Evolutionary conservation across 2,797 vertebrate genomes (phyloP).

Genomic region (Crax fasciolata): DNA sequence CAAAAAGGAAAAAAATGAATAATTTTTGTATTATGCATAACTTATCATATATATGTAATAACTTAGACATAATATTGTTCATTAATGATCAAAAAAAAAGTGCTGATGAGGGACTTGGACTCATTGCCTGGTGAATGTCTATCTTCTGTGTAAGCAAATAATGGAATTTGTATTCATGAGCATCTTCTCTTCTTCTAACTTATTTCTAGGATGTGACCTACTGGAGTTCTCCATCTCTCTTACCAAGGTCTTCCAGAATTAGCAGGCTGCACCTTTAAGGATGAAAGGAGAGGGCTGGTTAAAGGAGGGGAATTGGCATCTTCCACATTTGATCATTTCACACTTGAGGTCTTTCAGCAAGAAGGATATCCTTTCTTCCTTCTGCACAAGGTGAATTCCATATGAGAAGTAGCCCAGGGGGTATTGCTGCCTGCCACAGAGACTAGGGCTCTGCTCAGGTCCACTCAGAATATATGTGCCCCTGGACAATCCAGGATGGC

Average conservation of each 20-base stretch:
- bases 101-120: accelerated
- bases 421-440: not conserved
- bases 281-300: not conserved
- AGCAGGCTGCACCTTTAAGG: not conserved
- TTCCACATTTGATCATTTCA: not conserved
- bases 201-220: not conserved
- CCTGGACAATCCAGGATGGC: not conserved
- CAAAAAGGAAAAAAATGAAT: not conserved
- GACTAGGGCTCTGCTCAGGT: not conserved
- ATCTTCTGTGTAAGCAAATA: not conserved
- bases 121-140: not conserved
- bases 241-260: not conserved
- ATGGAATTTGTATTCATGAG: not conserved
- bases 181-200: not conserved
- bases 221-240: not conserved
- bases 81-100: not conserved
- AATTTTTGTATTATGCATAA: not conserved
- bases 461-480: not conserved
- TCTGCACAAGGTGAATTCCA: not conserved
- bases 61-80: not conserved
- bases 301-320: not conserved
- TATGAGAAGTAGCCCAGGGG: accelerated
- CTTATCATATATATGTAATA: not conserved
- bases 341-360: not conserved
- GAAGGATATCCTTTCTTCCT: not conserved